Conservation (phyloP, 2,113 vertebrate genomes). For the Acrocephalus kingi region DNA sequence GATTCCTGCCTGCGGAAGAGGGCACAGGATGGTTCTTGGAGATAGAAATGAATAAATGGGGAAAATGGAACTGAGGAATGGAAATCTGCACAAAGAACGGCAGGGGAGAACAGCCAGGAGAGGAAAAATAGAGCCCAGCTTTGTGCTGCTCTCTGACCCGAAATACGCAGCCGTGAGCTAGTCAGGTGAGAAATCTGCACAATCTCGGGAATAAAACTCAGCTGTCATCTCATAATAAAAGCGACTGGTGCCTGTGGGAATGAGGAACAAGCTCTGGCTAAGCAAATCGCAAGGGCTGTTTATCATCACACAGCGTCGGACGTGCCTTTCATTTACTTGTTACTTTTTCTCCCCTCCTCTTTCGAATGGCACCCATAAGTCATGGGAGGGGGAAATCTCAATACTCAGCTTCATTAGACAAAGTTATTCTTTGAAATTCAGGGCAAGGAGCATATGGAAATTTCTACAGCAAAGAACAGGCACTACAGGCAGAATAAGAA, state of each 20-base stretch:
- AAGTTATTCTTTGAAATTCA: conserved; percentile 56
- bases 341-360: rapidly evolving
- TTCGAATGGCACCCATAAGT: conserved; percentile 14
- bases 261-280: neutral
- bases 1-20: neutral
- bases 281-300: conserved; percentile 9
- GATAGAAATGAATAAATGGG: rapidly evolving
- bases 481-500: conserved; percentile 29
- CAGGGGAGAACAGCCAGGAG: neutral
- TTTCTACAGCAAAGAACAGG: conserved; percentile 19
- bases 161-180: neutral
- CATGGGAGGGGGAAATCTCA: neutral
- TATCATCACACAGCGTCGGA: neutral
- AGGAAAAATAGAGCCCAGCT: neutral
- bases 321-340: neutral
- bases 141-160: conserved; percentile 3
- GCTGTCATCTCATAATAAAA: conserved; percentile 9
- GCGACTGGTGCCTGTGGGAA: neutral
- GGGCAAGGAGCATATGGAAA: conserved; percentile 64
- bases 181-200: conserved; percentile 19
- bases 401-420: conserved; percentile 51
- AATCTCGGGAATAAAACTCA: conserved; percentile 16
- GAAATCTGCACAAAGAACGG: neutral
- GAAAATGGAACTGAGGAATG: neutral
- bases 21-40: neutral